Conservation (phyloP, 2,113 vertebrate genomes). For the Typhlomys cinereus region DNA sequence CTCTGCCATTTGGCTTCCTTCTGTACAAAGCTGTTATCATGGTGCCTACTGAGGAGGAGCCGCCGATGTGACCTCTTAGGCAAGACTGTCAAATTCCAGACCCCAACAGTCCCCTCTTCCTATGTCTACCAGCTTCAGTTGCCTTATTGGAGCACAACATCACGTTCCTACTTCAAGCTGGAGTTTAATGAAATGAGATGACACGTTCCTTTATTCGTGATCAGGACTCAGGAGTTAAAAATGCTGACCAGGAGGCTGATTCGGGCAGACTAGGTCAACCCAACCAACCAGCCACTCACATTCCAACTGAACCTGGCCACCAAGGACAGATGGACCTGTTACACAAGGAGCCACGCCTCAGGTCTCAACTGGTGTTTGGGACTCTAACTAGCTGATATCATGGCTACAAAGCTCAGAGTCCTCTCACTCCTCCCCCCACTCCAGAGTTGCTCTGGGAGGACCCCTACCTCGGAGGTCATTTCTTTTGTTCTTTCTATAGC, state of each 20-base stretch:
- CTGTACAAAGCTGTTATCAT: background rate
- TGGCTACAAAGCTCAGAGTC: background rate
- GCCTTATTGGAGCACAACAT: background rate
- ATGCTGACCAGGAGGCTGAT: background rate
- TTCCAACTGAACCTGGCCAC: background rate
- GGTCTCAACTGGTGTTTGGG: background rate
- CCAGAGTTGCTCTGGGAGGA: background rate
- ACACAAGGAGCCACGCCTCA: background rate
- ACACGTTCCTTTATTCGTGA: background rate
- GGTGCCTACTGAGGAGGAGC: rapidly evolving
- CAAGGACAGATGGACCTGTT: too few relatives aligned
- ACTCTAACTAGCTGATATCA: background rate
- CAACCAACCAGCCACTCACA: rapidly evolving
- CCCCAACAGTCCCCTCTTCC: background rate
- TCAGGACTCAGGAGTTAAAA: too few relatives aligned
- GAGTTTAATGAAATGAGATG: background rate
- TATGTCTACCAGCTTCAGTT: background rate
- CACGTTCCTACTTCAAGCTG: background rate
- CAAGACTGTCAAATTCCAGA: background rate
- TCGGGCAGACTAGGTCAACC: background rate
- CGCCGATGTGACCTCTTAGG: background rate
- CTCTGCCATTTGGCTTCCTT: background rate
- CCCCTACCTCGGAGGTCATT: background rate
- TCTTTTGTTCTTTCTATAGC: background rate
- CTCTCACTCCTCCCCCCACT: too few relatives aligned